Base-by-base conservation (phyloP, 1,140 invertebrate species). In the Leptestheria dahalacensis region DNA sequence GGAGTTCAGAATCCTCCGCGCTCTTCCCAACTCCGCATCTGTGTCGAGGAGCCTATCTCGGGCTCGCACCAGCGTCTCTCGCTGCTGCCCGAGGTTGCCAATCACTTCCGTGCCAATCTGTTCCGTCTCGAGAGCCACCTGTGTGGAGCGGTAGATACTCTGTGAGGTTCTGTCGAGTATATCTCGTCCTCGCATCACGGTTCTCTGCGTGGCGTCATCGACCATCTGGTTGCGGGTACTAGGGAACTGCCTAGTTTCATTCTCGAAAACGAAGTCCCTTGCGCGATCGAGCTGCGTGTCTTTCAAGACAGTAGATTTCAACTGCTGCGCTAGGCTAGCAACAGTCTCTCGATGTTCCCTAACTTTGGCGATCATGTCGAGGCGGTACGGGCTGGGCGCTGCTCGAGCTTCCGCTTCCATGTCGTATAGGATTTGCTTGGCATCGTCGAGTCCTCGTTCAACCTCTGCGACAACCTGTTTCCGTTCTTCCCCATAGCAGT, bases 91-190 rank as follows among this genome's bases (percentile, higher is more conserved):
- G 23, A 85, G 68, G 65, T 84, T 82, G 55, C 76, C 74, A n/a
- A 86, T 74, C 6, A 87, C 84, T 68, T 85, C 83, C 2, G 78
- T 81, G 0, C 85, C 87, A 63, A 89, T 78, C 66, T 80, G 75
- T 71, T 90, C 88, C 0, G 84, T 88, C 69, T 90, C 85, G 9
- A 80, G 75, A 12, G 87, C 84, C 51, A 86, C 76, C 65, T 79
- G 79, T 62, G 85, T 82, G 1, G 85, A 83, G 61, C 85, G 73
- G 1, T 75, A 74, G 12, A 88, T 73, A 63, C 82, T 84, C 33
- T 81, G 77, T 0, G 78, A 75, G 3, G 83, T 78, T 59, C 82
- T 70, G 62, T 81, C 77, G 3, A 88, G 66, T n/a, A 75, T 70
- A 60, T 73, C 72, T 61, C 73, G 73, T 18, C 79, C 78, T 62